Evolutionary conservation across 2,113 vertebrate genomes (phyloP).

Genomic region (Hydrolagus affinis): DNA sequence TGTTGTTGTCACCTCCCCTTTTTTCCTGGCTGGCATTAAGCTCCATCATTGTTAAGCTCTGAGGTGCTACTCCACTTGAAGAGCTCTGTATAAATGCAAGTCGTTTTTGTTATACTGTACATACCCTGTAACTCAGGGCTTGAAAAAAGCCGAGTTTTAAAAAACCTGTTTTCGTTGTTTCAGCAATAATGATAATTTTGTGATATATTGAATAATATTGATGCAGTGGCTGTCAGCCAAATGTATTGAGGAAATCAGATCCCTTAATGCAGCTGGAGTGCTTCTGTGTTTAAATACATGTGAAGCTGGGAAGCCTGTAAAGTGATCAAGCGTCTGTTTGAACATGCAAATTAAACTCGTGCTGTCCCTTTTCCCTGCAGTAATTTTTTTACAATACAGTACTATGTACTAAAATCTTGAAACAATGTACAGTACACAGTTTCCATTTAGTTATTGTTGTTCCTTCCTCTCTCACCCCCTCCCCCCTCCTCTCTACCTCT

Average conservation of each 20-base stretch:
- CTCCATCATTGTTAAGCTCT: no score
- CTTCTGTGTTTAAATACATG: not conserved
- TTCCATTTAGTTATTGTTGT: not conserved
- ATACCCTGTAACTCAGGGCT: not conserved
- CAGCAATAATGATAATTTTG: not conserved
- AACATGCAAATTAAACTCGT: not conserved
- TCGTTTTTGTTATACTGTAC: not conserved
- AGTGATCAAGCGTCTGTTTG: not conserved
- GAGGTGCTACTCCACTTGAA: no score
- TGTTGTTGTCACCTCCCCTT: no score
- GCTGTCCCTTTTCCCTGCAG: no score
- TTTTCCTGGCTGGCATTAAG: no score
- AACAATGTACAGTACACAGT: no score
- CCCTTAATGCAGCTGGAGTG: not conserved
- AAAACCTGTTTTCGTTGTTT: not conserved
- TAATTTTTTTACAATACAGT: not conserved
- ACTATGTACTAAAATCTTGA: not conserved
- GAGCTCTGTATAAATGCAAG: no score
- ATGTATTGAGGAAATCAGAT: not conserved
- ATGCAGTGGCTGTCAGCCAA: constrained; percentile 8
- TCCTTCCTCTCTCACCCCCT: not conserved
- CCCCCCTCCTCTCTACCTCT: not conserved
- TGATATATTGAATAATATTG: not conserved
- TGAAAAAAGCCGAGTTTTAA: not conserved
- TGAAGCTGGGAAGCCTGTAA: not conserved